phyloP scores from a whole-genome alignment of 2,797 vertebrate species.

The Sandelia bainsii region DNA sequence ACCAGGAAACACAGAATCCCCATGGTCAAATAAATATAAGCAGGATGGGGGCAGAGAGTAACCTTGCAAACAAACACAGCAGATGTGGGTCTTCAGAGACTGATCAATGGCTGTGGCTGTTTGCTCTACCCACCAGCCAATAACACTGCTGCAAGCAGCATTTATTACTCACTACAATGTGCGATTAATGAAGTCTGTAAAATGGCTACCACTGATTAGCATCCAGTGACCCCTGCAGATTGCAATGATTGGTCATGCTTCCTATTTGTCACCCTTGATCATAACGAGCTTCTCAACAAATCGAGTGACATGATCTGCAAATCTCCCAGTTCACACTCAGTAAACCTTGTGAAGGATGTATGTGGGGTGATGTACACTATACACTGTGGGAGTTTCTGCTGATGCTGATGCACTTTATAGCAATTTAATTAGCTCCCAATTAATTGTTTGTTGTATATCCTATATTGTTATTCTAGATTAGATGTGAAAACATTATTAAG shows the following conservation, averaged over 20 bases:
- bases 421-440: constrained; percentile 8
- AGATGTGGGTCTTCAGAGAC: constrained; percentile 48
- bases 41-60: constrained; percentile 37
- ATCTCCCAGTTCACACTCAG: constrained; percentile 29
- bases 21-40: constrained; percentile 46
- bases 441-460: neutral
- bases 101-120: constrained; percentile 61
- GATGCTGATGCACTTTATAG: neutral
- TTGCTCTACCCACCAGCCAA: constrained; percentile 47
- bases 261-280: constrained; percentile 52
- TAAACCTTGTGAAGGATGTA: constrained; percentile 13
- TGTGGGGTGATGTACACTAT: neutral
- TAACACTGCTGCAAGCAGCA: constrained; percentile 36
- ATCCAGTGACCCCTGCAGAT: constrained; percentile 62
- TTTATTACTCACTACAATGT: constrained; percentile 60
- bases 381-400: neutral
- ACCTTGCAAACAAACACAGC: constrained; percentile 51
- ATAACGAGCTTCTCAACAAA: constrained; percentile 46
- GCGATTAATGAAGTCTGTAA: constrained; percentile 72
- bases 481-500: neutral
- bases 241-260: constrained; percentile 51
- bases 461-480: neutral
- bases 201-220: constrained; percentile 62
- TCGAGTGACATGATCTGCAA: constrained; percentile 43
- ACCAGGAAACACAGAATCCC: constrained; percentile 21